Conservation (phyloP, 2,797 vertebrate genomes). For the Pterois miles region DNA sequence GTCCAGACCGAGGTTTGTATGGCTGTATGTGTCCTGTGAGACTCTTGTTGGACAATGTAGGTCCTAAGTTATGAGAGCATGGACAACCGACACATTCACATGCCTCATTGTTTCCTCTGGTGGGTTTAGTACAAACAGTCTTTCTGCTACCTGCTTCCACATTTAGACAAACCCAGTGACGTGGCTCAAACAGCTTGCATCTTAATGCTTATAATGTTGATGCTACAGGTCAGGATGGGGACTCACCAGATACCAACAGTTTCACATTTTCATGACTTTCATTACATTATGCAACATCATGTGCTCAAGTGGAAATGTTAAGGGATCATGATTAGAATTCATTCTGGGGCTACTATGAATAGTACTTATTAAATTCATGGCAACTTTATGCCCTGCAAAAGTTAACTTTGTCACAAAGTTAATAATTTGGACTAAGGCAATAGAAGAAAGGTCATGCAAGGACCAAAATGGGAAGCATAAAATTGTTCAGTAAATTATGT, state of each 20-base stretch:
- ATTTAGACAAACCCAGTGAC: neutral
- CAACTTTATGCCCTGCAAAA: neutral
- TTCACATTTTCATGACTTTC: neutral
- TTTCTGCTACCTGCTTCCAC: too few species aligned
- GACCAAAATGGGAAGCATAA: neutral
- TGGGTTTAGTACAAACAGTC: too few species aligned
- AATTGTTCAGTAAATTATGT: neutral
- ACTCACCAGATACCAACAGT: neutral
- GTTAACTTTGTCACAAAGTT: neutral
- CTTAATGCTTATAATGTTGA: neutral
- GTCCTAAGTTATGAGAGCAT: neutral
- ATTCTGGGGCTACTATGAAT: neutral
- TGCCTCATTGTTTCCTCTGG: too few species aligned
- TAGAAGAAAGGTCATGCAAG: neutral
- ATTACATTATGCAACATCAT: neutral
- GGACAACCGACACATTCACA: too few species aligned
- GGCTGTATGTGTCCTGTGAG: neutral
- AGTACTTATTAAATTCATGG: neutral
- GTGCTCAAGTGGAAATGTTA: neutral
- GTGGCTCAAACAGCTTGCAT: neutral
- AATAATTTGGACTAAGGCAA: neutral
- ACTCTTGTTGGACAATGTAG: neutral
- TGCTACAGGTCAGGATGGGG: neutral
- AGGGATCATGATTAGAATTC: neutral
- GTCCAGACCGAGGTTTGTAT: constrained; percentile 92